Evolutionary conservation across 2,797 vertebrate genomes (phyloP), one percentile per base, ranked within the genome.

Genomic region (Sarcoramphus papa): DNA sequence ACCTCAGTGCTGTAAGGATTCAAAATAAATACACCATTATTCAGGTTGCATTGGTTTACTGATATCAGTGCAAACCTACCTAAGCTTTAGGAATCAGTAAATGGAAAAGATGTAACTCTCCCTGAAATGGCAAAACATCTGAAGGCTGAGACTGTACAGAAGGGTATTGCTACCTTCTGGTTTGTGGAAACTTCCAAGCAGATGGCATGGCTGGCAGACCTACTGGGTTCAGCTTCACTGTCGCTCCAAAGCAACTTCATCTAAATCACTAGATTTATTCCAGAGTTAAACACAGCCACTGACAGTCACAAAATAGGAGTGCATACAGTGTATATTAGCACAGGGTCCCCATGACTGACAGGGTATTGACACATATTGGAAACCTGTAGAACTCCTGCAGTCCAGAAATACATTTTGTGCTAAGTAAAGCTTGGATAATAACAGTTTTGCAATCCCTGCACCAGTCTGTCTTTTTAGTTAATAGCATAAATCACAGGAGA

Each of bases 151-250:
- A 78, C 41, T 89, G 24, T 82, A 57, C 68, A 77, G 92, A 95
- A 92, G 50, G 64, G 33, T 57, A 80, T 56, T 70, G 72, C 83
- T 85, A 33, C 41, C 57, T 91, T 90, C 74, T 92, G 56, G n/a
- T 80, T 90, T 91, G 75, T 81, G 54, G 57, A 85, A 95, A 74
- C 72, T 92, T 95, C 75, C 82, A 92, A 97, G 53, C 88, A 94
- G 95, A 85, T 91, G 88, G 86, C 53, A 87, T 40, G n/a, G 88
- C 74, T 96, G 81, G 80, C 86, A 94, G 86, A 85, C 68, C 70
- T 92, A 67, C 74, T 64, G 64, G 28, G n/a, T 91, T 89, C 84
- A 92, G 63, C 76, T 67, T 92, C 60, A 22, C 31, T 83, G 75
- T 64, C 13, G 11, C 68, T 92, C 50, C 68, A 78, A 70, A 94